Evolutionary conservation across 2,888 invertebrate species (phyloP).

Genomic region (Leptopterna dolabrata): DNA sequence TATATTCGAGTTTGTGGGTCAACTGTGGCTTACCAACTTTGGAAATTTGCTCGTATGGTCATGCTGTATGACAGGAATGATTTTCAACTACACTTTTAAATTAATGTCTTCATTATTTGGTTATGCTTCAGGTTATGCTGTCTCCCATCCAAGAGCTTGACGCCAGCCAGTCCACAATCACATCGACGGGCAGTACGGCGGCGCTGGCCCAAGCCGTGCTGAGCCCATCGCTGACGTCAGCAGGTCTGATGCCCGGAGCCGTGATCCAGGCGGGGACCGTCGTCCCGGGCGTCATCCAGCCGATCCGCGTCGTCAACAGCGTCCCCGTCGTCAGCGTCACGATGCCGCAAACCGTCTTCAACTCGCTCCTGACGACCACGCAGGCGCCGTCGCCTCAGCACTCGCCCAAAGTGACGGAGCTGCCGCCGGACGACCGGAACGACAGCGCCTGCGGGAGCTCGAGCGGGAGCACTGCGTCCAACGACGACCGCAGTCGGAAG

Average conservation of each 20-base stretch:
- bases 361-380: conserved; percentile 65
- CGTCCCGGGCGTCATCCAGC: conserved; percentile 64
- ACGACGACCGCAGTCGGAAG: conserved; percentile 68
- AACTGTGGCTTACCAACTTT: no score
- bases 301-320: conserved; percentile 41
- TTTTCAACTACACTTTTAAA: no score
- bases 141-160: conserved; percentile 89
- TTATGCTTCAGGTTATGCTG: conserved; percentile 74
- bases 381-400: conserved; percentile 67
- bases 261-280: conserved; percentile 70
- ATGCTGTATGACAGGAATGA: no score
- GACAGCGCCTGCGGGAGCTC: conserved; percentile 66
- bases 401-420: conserved; percentile 64
- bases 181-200: conserved; percentile 69
- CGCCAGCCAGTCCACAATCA: conserved; percentile 68
- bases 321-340: conserved; percentile 65
- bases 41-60: no score
- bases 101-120: no score
- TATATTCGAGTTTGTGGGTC: no score
- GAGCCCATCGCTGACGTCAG: conserved; percentile 72
- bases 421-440: conserved; percentile 64
- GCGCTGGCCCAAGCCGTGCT: conserved; percentile 84
- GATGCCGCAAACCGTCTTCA: conserved; percentile 68
- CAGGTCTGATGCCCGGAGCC: conserved; percentile 66
- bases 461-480: conserved; percentile 65